These are phyloP conservation scores for Platanista minor DNA, from an alignment of 2,113 vertebrate genomes.

Conservation along the genomic window DNA sequence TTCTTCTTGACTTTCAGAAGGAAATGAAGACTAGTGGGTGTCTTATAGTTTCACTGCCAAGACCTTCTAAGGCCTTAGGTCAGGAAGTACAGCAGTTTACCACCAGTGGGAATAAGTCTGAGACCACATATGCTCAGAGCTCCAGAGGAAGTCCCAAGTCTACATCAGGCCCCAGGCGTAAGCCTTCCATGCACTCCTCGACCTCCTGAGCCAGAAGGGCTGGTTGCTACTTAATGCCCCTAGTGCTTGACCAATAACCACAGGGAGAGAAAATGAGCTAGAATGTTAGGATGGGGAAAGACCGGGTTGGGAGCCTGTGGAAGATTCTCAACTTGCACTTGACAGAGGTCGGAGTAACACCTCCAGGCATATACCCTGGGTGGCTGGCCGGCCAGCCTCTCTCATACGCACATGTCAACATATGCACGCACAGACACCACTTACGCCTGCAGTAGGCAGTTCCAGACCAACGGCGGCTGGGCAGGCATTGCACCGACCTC, in stretches of 20 bases:
- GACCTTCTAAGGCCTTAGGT: background rate
- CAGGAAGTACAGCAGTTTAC: background rate
- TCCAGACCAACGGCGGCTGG: slow-evolving; percentile 92
- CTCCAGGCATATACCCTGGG: background rate
- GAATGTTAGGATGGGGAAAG: background rate
- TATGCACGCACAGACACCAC: slow-evolving; percentile 67
- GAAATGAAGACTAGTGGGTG: slow-evolving; percentile 33
- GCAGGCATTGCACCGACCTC: slow-evolving; percentile 85
- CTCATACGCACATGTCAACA: background rate
- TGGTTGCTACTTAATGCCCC: background rate
- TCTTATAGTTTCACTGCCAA: background rate
- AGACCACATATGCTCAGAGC: background rate
- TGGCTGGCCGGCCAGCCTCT: background rate
- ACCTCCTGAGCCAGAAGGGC: background rate
- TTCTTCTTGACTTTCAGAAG: slow-evolving; percentile 11
- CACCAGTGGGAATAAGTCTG: background rate
- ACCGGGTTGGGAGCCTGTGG: background rate
- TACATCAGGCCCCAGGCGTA: background rate
- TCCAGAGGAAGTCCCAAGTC: background rate
- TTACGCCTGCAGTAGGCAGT: slow-evolving; percentile 90
- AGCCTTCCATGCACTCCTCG: background rate
- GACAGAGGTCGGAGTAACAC: background rate
- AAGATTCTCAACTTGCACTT: slow-evolving; percentile 27
- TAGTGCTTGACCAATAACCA: background rate
- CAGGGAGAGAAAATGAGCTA: slow-evolving; percentile 35